A percentile compares a stretch with the other conserved stretches of the same genome.
Conservation (phyloP, 2,888 invertebrate genomes). For the Ceriagrion tenellum region DNA sequence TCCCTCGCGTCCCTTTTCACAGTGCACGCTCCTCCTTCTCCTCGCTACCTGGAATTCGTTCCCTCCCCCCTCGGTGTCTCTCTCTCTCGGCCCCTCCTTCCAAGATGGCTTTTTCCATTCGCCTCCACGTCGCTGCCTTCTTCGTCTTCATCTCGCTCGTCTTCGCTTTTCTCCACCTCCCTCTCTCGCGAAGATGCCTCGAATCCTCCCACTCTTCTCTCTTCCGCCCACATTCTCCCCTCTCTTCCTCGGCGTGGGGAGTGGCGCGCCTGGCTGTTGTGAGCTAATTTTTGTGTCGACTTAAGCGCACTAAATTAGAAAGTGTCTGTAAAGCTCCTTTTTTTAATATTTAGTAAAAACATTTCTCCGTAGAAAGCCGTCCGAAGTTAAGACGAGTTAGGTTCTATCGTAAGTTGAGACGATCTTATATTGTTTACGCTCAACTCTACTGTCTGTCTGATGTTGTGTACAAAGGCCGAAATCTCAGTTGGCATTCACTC, state of each 20-base stretch:
- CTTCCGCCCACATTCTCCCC: no score
- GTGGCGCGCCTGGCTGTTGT: neutral
- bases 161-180: neutral
- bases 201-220: neutral
- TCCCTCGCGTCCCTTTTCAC: neutral
- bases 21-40: slow-evolving; percentile 23
- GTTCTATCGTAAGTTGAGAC: no score
- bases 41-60: neutral
- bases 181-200: neutral
- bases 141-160: neutral
- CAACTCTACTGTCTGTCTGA: no score
- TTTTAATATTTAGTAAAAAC: no score
- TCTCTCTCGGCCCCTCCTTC: neutral
- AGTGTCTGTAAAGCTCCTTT: no score
- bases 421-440: no score
- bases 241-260: neutral
- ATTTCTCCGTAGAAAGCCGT: no score
- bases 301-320: no score
- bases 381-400: no score
- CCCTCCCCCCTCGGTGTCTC: neutral
- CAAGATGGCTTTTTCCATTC: slow-evolving; percentile 43
- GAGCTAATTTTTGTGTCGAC: neutral
- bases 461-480: no score
- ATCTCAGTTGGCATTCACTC: no score
- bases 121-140: neutral